Evolutionary conservation across 2,797 vertebrate species (phyloP).

Genomic region (Peromyscus aztecus): DNA sequence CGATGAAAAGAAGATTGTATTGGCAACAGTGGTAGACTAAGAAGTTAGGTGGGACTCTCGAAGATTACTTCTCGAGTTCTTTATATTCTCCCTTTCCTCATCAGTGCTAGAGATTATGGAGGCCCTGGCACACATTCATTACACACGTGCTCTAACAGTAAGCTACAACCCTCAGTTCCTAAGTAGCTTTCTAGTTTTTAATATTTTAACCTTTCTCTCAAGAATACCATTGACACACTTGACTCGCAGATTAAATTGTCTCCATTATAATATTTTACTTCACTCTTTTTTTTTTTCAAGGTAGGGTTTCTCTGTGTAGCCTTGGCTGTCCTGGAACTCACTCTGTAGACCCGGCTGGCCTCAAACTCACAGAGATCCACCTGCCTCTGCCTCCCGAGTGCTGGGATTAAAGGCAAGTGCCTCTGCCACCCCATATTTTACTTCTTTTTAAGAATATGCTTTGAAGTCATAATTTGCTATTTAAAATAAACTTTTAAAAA

Average conservation of each 20-base stretch:
- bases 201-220: constrained; percentile 25
- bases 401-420: no score
- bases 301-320: neutral
- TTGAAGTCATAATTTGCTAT: neutral
- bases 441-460: neutral
- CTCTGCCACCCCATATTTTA: neutral
- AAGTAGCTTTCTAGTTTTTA: constrained; percentile 13
- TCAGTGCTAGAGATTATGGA: neutral
- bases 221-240: neutral
- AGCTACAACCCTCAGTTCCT: neutral
- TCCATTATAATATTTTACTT: neutral
- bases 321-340: neutral
- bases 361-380: no score
- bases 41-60: neutral
- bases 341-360: neutral
- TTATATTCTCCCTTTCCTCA: neutral
- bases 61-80: neutral
- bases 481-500: constrained; percentile 6
- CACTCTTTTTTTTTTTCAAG: no score
- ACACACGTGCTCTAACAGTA: neutral
- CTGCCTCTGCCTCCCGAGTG: no score
- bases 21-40: neutral
- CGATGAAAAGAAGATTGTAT: neutral
- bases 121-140: neutral
- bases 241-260: constrained; percentile 12